Conservation (phyloP, 2,113 vertebrate species). For the Eclectus roratus region DNA sequence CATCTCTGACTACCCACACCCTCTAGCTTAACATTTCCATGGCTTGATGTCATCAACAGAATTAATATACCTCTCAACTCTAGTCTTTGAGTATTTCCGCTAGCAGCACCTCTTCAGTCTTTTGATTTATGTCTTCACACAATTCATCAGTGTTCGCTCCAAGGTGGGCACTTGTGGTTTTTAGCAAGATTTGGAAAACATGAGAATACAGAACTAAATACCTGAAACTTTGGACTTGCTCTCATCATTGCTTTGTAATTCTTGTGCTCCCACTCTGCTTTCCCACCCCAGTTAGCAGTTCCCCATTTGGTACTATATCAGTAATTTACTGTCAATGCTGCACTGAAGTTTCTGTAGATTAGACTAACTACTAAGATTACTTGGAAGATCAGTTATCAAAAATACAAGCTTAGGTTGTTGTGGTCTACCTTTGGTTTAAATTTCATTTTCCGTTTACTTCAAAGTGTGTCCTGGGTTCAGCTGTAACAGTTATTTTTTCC, state of each 20-base stretch:
- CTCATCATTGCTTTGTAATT: background rate
- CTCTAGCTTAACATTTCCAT: background rate
- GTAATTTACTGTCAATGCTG: background rate
- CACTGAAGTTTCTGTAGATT: background rate
- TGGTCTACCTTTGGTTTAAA: background rate
- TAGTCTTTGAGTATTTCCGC: background rate
- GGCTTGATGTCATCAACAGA: background rate
- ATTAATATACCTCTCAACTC: background rate
- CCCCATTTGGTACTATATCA: background rate
- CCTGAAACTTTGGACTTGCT: background rate
- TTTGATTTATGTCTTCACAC: background rate
- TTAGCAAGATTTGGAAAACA: background rate
- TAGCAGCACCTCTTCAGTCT: background rate
- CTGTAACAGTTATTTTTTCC: background rate
- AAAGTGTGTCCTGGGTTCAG: background rate
- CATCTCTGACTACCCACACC: background rate
- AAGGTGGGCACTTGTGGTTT: background rate
- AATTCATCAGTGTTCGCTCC: background rate
- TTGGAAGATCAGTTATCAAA: background rate
- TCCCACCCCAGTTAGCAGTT: background rate
- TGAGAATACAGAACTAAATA: background rate
- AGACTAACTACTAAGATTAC: background rate
- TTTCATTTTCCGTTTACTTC: background rate
- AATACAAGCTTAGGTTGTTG: background rate
- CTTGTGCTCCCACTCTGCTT: background rate